Evolutionary conservation across 2,797 vertebrate species (phyloP).

Genomic region (Merluccius polli): DNA sequence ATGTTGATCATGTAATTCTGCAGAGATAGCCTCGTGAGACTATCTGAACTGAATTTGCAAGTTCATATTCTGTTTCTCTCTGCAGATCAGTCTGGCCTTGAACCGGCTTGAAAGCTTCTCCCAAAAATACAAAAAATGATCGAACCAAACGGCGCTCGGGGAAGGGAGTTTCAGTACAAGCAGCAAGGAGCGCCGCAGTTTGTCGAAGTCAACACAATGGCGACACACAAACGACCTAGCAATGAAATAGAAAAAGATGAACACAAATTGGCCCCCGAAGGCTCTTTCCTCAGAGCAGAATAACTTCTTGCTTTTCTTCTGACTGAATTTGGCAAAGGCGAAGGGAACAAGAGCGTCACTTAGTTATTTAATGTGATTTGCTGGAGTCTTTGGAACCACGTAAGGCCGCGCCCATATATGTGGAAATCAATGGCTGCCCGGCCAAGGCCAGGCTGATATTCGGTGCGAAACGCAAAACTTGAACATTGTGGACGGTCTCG

Average conservation of each 20-base stretch:
- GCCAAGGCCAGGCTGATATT: background rate
- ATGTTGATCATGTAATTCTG: background rate
- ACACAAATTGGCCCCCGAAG: background rate
- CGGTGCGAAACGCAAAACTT: background rate
- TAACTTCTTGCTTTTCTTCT: background rate
- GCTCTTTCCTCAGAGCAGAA: too few species aligned
- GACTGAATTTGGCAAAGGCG: background rate
- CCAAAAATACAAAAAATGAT: too few species aligned
- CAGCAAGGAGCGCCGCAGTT: background rate
- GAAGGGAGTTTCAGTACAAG: background rate
- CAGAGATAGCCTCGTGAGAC: background rate
- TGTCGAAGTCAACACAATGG: background rate
- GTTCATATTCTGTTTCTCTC: background rate
- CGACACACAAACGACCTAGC: background rate
- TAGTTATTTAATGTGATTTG: background rate
- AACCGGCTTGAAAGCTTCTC: too few species aligned
- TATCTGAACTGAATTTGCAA: too few species aligned
- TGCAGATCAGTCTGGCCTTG: background rate
- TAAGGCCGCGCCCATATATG: background rate
- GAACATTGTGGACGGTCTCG: background rate
- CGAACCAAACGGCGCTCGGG: background rate
- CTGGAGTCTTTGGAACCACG: background rate
- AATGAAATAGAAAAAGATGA: too few species aligned
- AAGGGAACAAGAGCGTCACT: background rate
- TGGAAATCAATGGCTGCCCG: background rate